These are phyloP conservation scores for Staurois parvus DNA, from an alignment of 2,797 vertebrate genomes.

Conservation along the genomic window DNA sequence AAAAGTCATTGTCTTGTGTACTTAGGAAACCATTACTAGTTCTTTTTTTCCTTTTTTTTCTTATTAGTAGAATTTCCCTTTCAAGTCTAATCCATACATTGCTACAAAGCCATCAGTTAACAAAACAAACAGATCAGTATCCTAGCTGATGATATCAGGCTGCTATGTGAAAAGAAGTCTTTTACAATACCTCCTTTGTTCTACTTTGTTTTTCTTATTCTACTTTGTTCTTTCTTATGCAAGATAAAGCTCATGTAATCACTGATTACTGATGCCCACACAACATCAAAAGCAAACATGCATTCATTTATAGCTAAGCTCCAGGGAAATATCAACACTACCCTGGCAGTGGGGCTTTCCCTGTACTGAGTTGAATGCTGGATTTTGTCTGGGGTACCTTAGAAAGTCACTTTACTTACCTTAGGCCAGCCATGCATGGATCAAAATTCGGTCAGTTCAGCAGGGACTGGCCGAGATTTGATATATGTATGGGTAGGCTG, in stretches of 20 bases:
- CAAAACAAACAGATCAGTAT: slow-evolving; percentile 18
- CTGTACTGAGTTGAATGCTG: no score
- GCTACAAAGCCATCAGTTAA: neutral
- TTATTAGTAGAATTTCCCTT: neutral
- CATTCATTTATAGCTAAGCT: neutral
- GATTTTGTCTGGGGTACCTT: no score
- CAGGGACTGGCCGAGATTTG: no score
- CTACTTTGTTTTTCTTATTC: no score
- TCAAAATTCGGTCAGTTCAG: no score
- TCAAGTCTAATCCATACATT: neutral
- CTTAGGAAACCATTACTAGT: neutral
- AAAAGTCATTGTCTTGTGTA: neutral
- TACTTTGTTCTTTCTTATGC: slow-evolving; percentile 27
- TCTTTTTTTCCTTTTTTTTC: neutral
- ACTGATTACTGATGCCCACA: slow-evolving; percentile 1
- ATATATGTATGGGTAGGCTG: no score
- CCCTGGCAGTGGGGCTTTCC: no score
- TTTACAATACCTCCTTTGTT: slow-evolving; percentile 20
- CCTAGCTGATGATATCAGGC: neutral
- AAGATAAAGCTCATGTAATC: neutral
- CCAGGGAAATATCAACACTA: no score
- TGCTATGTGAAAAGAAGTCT: neutral
- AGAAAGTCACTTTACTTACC: no score
- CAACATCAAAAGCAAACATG: slow-evolving; percentile 8
- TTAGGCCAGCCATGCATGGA: no score